These are phyloP conservation scores for Styela clava DNA, from an alignment of 23 tunicate species.

Conservation along the genomic window DNA sequence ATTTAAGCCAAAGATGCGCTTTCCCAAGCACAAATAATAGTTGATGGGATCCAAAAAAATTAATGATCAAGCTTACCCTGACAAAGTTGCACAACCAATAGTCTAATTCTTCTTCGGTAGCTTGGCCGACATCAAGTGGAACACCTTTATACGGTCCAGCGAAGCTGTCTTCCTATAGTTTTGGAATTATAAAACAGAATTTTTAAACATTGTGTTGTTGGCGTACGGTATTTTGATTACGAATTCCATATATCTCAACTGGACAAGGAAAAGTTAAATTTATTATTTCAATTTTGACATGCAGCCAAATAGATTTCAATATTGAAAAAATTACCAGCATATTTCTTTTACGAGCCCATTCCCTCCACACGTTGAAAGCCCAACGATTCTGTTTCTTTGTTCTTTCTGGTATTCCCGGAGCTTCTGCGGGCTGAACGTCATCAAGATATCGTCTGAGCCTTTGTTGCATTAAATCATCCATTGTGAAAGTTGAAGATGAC, in stretches of 20 bases:
- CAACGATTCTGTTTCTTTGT: slow-evolving; percentile 94
- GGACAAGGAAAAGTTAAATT: no score
- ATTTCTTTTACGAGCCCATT: slow-evolving; percentile 92
- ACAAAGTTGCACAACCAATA: slow-evolving; percentile 92
- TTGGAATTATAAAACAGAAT: not conserved
- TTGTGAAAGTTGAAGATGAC: not conserved
- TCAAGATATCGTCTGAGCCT: slow-evolving; percentile 18
- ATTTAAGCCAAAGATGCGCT: no score
- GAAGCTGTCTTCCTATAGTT: slow-evolving; percentile 18
- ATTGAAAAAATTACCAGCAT: no score
- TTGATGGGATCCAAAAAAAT: no score
- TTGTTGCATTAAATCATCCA: slow-evolving; percentile 19
- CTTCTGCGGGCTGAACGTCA: slow-evolving; percentile 77
- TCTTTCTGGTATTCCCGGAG: slow-evolving; percentile 94
- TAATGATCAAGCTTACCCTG: no score
- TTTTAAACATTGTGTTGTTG: no score
- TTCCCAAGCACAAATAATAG: no score
- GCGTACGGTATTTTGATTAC: no score
- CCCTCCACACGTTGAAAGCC: slow-evolving; percentile 98
- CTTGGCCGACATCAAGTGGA: slow-evolving; percentile 93
- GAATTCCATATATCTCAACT: no score
- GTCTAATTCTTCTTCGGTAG: slow-evolving; percentile 71
- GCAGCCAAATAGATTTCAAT: no score
- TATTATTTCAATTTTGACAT: no score
- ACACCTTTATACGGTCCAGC: slow-evolving; percentile 41